phyloP scores from a whole-genome alignment of 2,797 vertebrate genomes.

The Harpagifer antarcticus region DNA sequence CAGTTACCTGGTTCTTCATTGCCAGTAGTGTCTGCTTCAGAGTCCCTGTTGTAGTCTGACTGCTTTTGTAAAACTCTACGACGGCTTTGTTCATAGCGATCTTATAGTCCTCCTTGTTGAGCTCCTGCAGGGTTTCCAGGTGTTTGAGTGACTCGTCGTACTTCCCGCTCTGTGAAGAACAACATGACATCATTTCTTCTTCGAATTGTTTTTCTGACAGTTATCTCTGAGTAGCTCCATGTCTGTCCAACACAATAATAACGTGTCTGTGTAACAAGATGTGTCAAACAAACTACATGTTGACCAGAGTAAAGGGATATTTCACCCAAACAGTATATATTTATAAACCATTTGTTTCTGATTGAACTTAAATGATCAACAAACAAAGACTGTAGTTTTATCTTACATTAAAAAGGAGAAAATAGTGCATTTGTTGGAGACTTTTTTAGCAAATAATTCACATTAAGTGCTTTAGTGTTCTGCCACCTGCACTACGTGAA shows the following conservation, averaged over 20 bases:
- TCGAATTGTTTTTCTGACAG: too few relatives aligned
- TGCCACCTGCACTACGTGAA: too few relatives aligned
- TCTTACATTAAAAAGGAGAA: too few relatives aligned
- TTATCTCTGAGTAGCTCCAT: too few relatives aligned
- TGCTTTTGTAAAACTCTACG: slow-evolving; percentile 94
- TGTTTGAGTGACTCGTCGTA: slow-evolving; percentile 93
- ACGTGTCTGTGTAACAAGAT: neutral
- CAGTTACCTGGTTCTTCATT: slow-evolving; percentile 94
- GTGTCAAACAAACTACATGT: neutral
- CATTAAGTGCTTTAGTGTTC: too few relatives aligned
- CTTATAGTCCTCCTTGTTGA: slow-evolving; percentile 98
- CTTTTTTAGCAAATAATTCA: too few relatives aligned
- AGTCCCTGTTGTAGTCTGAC: slow-evolving; percentile 92
- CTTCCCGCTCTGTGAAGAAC: slow-evolving; percentile 86
- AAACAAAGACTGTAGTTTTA: too few relatives aligned
- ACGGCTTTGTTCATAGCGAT: slow-evolving; percentile 94
- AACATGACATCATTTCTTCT: neutral
- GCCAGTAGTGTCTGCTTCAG: slow-evolving; percentile 92
- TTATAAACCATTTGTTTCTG: too few relatives aligned
- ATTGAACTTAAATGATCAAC: too few relatives aligned
- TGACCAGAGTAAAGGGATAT: too few relatives aligned
- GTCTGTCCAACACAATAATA: neutral
- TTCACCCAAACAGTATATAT: too few relatives aligned
- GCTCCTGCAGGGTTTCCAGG: slow-evolving; percentile 91
- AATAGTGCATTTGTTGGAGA: too few relatives aligned